Percentiles rank a stretch among this genome's conserved stretches.
These are phyloP conservation scores for Columba janthina DNA, from an alignment of 2,113 vertebrate species.

Conservation along the genomic window DNA sequence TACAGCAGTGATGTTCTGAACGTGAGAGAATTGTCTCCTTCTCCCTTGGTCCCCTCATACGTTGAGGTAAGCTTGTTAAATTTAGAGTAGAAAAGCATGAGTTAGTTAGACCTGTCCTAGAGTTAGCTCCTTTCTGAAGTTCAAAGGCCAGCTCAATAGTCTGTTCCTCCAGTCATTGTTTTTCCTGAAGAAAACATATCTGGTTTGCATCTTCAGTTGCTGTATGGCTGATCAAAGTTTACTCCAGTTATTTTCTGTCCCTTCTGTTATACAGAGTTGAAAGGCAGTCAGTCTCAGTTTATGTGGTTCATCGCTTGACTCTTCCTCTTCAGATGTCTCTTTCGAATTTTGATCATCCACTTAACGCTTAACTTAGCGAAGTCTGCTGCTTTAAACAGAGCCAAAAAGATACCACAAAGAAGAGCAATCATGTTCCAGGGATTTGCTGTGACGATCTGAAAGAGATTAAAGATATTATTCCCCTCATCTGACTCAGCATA, in stretches of 20 bases:
- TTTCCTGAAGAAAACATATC: background rate
- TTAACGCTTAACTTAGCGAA: slow-evolving; percentile 93
- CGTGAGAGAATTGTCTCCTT: background rate
- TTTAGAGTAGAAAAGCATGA: background rate
- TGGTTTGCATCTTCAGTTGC: background rate
- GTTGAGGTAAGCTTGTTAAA: slow-evolving; percentile 22
- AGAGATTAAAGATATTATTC: slow-evolving; percentile 6
- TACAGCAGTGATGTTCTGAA: background rate
- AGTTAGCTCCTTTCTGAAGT: background rate
- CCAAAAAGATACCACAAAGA: slow-evolving; percentile 94
- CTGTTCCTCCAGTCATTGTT: background rate
- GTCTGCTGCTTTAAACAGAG: slow-evolving; percentile 95
- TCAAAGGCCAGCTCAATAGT: background rate
- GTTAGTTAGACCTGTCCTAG: slow-evolving; percentile 31
- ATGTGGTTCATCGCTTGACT: slow-evolving; percentile 82
- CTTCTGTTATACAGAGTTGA: background rate
- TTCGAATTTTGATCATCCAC: slow-evolving; percentile 95
- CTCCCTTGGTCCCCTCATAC: background rate
- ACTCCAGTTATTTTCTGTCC: background rate
- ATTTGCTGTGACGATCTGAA: slow-evolving; percentile 94
- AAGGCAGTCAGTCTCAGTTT: slow-evolving; percentile 68
- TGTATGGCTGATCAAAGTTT: background rate
- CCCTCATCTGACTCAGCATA: background rate
- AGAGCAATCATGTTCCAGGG: slow-evolving; percentile 93
- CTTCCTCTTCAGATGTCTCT: slow-evolving; percentile 84